Evolutionary conservation across 1,140 invertebrate species (phyloP), one percentile per base, ranked within the genome.

Genomic region (Leptinotarsa lineolata): DNA sequence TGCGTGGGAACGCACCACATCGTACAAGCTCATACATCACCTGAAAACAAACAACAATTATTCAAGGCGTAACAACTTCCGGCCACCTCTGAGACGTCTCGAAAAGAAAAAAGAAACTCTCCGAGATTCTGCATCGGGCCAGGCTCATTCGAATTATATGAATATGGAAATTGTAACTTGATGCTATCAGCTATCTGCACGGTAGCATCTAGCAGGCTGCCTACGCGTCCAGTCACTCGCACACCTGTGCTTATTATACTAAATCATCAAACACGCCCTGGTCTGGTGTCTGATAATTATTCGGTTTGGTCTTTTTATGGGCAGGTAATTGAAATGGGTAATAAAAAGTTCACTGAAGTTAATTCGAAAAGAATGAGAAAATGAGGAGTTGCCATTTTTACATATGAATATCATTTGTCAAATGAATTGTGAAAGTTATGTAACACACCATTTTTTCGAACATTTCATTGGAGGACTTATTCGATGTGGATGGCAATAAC

Each of bases 141-240:
- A 63, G 22, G 61, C 65, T 64, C 46, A 72, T 45, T 66, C 58
- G 70, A 30, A 72, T 72, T 72, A 72, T 72, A 66, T 72, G 72
- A 72, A 72, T 72, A 72, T 72, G 72, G 72, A 67, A 72, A 72
- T 72, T 68, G 72, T 72, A 72, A 72, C 64, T 39, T 48, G 72
- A 72, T 54, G 63, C 67, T 72, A 72, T 72, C 72, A 64, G 15
- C 67, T 72, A 72, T 72, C 72, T 72, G 15, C 46, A 72, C 72
- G 22, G 72, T 72, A 72, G 72, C 72, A 72, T 72, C 72, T 63
- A 63, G 61, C 20, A 20, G 61, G 11, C 61, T 63, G 2, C 61
- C 61, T 20, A 63, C 61, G 61, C 61, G 61, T 16, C 20, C 16
- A 21, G 16, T 63, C 5, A n/a, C 15, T 15, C 20, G 20, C 61